These are phyloP conservation scores for Ctenosaura bakeri DNA, from an alignment of 2,797 vertebrate genomes.

Conservation along the genomic window DNA sequence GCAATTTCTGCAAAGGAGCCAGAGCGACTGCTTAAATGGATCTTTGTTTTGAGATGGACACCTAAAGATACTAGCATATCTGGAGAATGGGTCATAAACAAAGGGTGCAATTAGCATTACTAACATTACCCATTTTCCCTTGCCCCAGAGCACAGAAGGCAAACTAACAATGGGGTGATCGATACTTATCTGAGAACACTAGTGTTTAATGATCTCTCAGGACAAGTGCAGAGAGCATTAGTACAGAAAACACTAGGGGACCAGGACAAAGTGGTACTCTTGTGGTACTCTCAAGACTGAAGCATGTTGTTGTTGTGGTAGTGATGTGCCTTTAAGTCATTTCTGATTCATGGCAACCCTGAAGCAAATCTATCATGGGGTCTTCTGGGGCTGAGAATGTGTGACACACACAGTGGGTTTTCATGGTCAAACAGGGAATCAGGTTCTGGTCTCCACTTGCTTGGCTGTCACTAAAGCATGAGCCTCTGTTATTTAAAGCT, in stretches of 20 bases:
- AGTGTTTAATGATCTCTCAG: constrained; percentile 2
- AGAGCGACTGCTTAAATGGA: background rate
- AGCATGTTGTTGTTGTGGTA: too few relatives aligned
- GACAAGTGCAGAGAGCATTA: background rate
- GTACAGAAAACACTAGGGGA: background rate
- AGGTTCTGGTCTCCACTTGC: too few relatives aligned
- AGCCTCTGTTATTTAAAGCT: too few relatives aligned
- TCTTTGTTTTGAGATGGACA: background rate
- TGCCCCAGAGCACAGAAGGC: background rate
- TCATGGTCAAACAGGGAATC: too few relatives aligned
- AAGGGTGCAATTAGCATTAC: background rate
- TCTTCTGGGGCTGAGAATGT: too few relatives aligned
- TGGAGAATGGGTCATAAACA: background rate
- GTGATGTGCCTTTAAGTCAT: too few relatives aligned
- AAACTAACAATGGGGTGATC: background rate
- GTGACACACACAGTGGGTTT: too few relatives aligned
- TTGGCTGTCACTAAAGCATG: too few relatives aligned
- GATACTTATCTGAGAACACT: background rate
- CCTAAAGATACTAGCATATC: background rate
- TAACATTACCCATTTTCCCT: background rate
- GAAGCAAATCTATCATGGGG: too few relatives aligned
- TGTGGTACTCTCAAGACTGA: too few relatives aligned
- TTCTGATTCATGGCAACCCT: too few relatives aligned
- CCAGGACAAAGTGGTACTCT: too few relatives aligned
- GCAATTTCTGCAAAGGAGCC: background rate